phyloP scores from a whole-genome alignment of 2,113 vertebrate species.

The Cyanoramphus novaezelandiae region DNA sequence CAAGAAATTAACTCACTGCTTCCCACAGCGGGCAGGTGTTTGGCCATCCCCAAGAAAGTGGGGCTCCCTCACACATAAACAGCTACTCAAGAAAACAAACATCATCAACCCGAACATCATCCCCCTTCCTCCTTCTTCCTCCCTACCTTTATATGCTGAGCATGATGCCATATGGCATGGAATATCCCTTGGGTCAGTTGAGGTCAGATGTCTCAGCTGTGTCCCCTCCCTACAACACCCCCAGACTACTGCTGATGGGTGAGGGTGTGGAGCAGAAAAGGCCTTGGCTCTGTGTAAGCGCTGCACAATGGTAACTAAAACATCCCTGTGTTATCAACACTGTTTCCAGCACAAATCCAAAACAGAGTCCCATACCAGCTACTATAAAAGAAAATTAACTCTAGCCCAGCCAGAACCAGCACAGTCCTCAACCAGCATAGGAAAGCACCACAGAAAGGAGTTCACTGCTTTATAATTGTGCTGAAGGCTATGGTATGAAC shows the following conservation, averaged over 20 bases:
- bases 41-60: neutral
- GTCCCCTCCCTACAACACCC: neutral
- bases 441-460: neutral
- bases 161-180: neutral
- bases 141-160: neutral
- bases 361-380: neutral
- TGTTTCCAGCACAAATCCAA: neutral
- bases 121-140: neutral
- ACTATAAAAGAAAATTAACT: neutral
- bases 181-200: neutral
- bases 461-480: neutral
- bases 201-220: neutral
- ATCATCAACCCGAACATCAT: neutral
- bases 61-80: neutral
- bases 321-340: neutral
- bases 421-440: neutral
- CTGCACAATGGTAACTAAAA: neutral
- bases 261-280: neutral
- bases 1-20: neutral
- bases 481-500: neutral
- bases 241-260: neutral
- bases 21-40: neutral
- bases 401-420: neutral
- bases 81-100: neutral
- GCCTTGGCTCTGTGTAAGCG: neutral